Evolutionary conservation across 2,797 vertebrate species (phyloP).

Genomic region (Poliocrania exsul): DNA sequence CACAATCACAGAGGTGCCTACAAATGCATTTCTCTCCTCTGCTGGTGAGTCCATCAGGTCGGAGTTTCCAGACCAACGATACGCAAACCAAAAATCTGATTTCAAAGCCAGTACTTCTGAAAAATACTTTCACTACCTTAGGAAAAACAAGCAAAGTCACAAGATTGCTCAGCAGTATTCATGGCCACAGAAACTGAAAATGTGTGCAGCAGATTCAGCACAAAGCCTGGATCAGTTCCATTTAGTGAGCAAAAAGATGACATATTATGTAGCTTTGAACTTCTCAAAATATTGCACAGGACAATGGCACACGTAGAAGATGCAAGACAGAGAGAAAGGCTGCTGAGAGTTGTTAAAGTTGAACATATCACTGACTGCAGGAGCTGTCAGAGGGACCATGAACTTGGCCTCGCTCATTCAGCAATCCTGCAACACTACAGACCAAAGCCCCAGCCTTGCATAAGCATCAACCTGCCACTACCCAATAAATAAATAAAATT

Average conservation of each 20-base stretch:
- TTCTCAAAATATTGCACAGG: background rate
- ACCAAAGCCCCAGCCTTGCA: background rate
- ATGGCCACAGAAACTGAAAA: background rate
- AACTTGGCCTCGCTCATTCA: background rate
- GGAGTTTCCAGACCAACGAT: background rate
- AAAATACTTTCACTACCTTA: background rate
- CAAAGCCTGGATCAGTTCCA: background rate
- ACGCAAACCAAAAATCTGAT: background rate
- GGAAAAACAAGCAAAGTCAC: background rate
- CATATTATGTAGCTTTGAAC: background rate
- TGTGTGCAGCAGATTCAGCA: background rate
- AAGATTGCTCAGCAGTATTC: background rate
- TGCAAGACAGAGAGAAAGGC: background rate
- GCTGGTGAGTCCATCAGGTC: fast-evolving
- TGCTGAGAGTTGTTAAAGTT: background rate
- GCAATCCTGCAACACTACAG: background rate
- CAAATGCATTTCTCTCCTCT: background rate
- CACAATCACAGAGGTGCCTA: background rate
- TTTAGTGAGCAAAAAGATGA: fast-evolving
- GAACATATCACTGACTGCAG: background rate
- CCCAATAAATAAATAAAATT: background rate
- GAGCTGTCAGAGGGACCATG: background rate
- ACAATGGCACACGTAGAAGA: background rate
- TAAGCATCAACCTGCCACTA: background rate
- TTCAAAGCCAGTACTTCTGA: background rate